Conservation (phyloP, 2,797 vertebrate genomes). For the Gymnothorax javanicus region DNA sequence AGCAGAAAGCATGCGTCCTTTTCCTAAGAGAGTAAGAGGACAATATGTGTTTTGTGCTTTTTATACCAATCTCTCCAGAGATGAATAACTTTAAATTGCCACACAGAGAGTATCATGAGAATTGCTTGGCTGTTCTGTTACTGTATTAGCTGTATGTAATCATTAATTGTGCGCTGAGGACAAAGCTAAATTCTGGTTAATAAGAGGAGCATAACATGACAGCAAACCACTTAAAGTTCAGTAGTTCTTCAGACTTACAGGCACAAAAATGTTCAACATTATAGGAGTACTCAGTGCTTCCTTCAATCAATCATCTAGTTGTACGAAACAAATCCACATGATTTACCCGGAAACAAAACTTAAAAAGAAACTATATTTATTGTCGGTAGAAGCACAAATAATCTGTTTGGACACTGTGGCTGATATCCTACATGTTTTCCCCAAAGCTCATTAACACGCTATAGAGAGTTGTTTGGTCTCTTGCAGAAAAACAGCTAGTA, state of each 20-base stretch:
- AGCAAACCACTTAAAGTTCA: too few relatives aligned
- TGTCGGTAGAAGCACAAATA: neutral
- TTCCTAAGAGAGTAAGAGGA: conserved; percentile 31
- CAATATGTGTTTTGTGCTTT: neutral
- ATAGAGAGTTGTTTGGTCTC: conserved; percentile 58
- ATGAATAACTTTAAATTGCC: too few relatives aligned
- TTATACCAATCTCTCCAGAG: neutral
- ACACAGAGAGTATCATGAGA: too few relatives aligned
- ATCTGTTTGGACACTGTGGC: neutral
- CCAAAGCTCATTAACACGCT: conserved; percentile 47
- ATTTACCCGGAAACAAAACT: neutral
- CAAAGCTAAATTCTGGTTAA: too few relatives aligned
- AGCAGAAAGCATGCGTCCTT: conserved; percentile 52
- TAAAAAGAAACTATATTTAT: neutral
- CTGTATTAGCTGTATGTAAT: neutral
- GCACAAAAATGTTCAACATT: neutral
- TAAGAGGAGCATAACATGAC: too few relatives aligned
- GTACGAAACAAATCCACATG: neutral
- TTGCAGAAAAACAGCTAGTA: conserved; percentile 58
- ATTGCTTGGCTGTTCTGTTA: neutral
- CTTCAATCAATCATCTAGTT: neutral
- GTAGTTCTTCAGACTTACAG: neutral
- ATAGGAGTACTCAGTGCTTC: neutral
- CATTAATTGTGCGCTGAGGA: neutral
- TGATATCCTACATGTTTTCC: conserved; percentile 10